Evolutionary conservation across 2,888 invertebrate species (phyloP).

Genomic region (Tenthredo distinguenda): DNA sequence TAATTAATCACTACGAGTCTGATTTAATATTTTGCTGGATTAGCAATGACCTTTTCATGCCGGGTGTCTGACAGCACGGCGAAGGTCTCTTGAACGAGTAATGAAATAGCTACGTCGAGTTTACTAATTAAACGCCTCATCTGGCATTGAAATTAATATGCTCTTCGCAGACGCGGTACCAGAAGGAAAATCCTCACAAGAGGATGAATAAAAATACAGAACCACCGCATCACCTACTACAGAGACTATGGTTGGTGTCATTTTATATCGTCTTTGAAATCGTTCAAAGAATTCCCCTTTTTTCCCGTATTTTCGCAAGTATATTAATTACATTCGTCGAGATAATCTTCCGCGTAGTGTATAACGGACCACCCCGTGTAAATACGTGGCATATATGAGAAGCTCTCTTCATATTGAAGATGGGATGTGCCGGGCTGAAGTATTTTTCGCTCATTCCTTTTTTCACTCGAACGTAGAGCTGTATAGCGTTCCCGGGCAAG

Average conservation of each 20-base stretch:
- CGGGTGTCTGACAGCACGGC: slow-evolving; percentile 5
- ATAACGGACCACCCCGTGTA: slow-evolving; percentile 37
- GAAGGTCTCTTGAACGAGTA: slow-evolving; percentile 9
- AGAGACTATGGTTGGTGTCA: not conserved
- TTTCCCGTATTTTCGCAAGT: not conserved
- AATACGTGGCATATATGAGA: not conserved
- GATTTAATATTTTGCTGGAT: slow-evolving; percentile 19
- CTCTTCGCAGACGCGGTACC: not conserved
- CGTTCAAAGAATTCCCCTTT: not conserved
- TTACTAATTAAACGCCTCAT: slow-evolving; percentile 24
- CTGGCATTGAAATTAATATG: slow-evolving; percentile 24
- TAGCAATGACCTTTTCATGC: not conserved
- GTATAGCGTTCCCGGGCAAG: slow-evolving; percentile 29
- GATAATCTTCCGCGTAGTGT: slow-evolving; percentile 14
- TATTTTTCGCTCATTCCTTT: not conserved
- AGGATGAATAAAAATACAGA: slow-evolving; percentile 6
- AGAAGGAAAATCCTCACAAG: slow-evolving; percentile 15
- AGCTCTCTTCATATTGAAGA: slow-evolving; percentile 14
- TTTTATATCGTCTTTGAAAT: not conserved
- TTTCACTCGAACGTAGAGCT: slow-evolving; percentile 2
- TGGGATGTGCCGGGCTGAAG: not conserved
- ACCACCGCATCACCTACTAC: not conserved
- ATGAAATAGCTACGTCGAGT: not conserved
- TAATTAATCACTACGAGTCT: slow-evolving; percentile 22
- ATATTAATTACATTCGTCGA: slow-evolving; percentile 5